Percentiles rank a stretch among this genome's conserved stretches.
Evolutionary conservation across 2,888 invertebrate species (phyloP).

Genomic region (Gastrophysa polygoni): DNA sequence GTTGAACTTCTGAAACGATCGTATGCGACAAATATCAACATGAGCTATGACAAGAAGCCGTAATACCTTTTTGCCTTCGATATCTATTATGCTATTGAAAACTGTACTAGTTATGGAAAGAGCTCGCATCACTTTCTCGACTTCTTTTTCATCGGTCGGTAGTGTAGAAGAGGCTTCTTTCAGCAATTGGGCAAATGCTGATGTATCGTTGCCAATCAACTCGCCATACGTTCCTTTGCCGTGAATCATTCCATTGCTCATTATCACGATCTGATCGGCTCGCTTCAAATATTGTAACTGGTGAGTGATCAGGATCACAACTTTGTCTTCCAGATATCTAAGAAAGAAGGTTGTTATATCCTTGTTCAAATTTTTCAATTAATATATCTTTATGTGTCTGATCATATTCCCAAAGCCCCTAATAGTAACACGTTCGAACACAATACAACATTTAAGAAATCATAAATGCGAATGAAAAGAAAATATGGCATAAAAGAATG

Average conservation of each 20-base stretch:
- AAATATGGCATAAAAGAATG: too few relatives aligned
- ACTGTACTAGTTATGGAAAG: slow-evolving; percentile 40
- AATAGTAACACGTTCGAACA: too few relatives aligned
- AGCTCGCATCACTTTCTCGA: slow-evolving; percentile 35
- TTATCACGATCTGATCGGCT: slow-evolving; percentile 48
- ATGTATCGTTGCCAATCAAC: slow-evolving; percentile 17
- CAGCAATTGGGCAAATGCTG: slow-evolving; percentile 53
- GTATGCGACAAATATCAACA: neutral
- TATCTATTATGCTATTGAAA: slow-evolving; percentile 43
- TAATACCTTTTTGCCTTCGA: slow-evolving; percentile 43
- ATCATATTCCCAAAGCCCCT: too few relatives aligned
- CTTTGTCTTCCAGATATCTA: slow-evolving; percentile 62
- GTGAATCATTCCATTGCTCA: slow-evolving; percentile 57
- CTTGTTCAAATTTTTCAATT: too few relatives aligned
- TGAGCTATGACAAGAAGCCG: neutral
- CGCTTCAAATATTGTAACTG: slow-evolving; percentile 70
- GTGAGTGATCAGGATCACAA: slow-evolving; percentile 70
- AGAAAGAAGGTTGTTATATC: neutral
- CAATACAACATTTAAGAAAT: too few relatives aligned
- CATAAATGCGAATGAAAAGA: too few relatives aligned
- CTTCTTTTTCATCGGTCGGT: slow-evolving; percentile 35
- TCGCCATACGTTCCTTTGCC: slow-evolving; percentile 31
- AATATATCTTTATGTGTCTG: too few relatives aligned
- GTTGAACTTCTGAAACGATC: neutral
- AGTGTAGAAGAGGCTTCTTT: slow-evolving; percentile 33